Evolutionary conservation across 53 echinoderm and acorn worm species (phyloP).

Genomic region (Henricia sp.): DNA sequence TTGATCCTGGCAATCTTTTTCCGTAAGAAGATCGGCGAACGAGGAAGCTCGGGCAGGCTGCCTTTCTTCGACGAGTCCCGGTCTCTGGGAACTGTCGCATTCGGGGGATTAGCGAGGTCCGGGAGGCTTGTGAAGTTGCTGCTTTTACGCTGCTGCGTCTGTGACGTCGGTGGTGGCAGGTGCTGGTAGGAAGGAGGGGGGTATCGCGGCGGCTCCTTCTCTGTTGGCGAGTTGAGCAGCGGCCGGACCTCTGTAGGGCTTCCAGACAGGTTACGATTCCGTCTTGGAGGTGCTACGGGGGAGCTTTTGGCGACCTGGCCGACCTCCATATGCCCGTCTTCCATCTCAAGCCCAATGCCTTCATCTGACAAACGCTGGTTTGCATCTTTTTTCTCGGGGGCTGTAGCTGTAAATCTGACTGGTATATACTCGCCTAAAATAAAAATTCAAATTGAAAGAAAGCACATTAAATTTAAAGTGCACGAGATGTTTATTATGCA

Average conservation of each 20-base stretch:
- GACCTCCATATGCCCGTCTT: conserved; percentile 35
- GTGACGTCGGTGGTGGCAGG: conserved; percentile 4
- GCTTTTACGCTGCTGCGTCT: conserved; percentile 12
- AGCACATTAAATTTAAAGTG: no score
- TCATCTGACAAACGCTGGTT: conserved; percentile 72
- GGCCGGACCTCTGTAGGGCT: conserved; percentile 36
- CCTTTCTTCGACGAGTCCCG: conserved; percentile 14
- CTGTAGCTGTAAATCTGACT: conserved; percentile 20
- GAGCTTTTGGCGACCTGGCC: neutral
- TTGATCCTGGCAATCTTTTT: conserved; percentile 12
- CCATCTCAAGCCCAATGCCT: conserved; percentile 85
- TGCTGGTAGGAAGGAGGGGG: neutral
- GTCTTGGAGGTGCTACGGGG: conserved; percentile 7
- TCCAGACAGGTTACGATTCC: neutral
- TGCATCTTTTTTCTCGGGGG: conserved; percentile 6
- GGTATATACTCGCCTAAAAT: conserved; percentile 41
- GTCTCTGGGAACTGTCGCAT: neutral
- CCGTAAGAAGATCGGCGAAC: conserved; percentile 22
- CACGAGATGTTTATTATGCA: no score
- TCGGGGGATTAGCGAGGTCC: neutral
- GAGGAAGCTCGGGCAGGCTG: conserved; percentile 63
- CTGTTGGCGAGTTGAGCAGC: conserved; percentile 27
- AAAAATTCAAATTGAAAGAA: no score
- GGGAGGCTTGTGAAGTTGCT: conserved; percentile 50
- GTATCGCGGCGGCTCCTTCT: neutral